phyloP scores from a whole-genome alignment of 2,888 invertebrate species.

The Dioctria linearis region DNA sequence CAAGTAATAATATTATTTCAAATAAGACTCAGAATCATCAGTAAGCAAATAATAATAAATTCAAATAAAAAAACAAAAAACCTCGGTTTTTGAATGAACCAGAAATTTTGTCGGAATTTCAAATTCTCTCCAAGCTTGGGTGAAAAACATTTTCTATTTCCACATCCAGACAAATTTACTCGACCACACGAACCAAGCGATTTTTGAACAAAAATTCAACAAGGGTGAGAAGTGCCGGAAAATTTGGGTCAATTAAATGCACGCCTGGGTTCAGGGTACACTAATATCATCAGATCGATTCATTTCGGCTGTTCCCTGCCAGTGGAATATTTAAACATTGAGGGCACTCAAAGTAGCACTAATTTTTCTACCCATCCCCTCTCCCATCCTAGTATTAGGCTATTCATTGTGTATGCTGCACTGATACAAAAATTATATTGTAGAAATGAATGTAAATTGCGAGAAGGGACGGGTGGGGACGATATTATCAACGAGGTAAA shows the following conservation, averaged over 20 bases:
- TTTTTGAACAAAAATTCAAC: background rate
- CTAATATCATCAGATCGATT: conserved; percentile 49
- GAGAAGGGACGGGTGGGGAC: background rate
- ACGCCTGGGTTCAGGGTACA: conserved; percentile 44
- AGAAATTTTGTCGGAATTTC: background rate
- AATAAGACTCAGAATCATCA: too few relatives aligned
- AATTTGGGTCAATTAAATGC: conserved; percentile 52
- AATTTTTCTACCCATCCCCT: conserved; percentile 9
- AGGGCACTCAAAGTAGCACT: conserved; percentile 33
- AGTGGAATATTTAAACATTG: conserved; percentile 1
- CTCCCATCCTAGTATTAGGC: background rate
- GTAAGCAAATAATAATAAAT: too few relatives aligned
- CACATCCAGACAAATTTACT: background rate
- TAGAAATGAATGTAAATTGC: background rate
- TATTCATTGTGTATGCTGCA: background rate
- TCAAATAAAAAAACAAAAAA: too few relatives aligned
- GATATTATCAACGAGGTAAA: conserved; percentile 6
- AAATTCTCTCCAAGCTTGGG: background rate
- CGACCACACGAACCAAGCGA: conserved; percentile 19
- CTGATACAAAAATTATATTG: background rate
- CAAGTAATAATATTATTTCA: too few relatives aligned
- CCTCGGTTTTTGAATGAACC: too few relatives aligned
- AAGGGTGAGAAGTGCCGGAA: conserved; percentile 7
- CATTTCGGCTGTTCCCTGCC: conserved; percentile 11
- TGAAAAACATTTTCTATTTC: conserved; percentile 35